Base-by-base conservation (phyloP, 1,140 invertebrate genomes). In the Pseudachorutes palmiensis region DNA sequence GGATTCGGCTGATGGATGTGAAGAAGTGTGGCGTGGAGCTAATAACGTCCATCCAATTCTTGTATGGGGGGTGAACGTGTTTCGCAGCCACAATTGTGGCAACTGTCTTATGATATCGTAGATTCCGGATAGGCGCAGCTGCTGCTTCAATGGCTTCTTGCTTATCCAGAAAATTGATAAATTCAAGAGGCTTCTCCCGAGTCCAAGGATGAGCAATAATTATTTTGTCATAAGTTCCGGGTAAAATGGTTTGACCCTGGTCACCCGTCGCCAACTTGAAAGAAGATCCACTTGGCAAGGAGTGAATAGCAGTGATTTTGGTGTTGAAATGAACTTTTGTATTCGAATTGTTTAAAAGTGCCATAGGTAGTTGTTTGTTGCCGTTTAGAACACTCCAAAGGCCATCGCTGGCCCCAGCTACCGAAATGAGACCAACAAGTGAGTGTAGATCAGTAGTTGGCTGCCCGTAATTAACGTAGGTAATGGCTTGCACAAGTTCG, bases 391-490 rank as follows among this genome's bases (percentile, higher is more conserved):
- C 80, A 19, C 82, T 77, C 84, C 84, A 88, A 22, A 88, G 75
- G 3, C 79, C 76, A 33, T 75, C 74, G 59, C 78, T 79, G 2
- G 81, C 79, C 28, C 83, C 86, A 68, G 84, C 83, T 64, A 86
- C 65, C 12, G 83, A 82, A 2, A 87, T 82, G 57, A 64, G 74
- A 19, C 81, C 85, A 62, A 86, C 84, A 77, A 88, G 85, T 67
- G 81, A 80, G 66, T 84, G 84, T 29, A 85, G 76, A 64, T 80
- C n/a, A n/a, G n/a, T 74, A 1, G 79, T 79, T 28, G 80, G 79
- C 75, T 88, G 86, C 33, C 85, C 85, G 75, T 87, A 88, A 77
- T 87, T 87, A 0, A 80, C 81, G 55, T 81, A 79, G 31, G 82
- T 74, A 26, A 81, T 80, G 9, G 82, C 80, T 68, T 79, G 74